Evolutionary conservation across 2,797 vertebrate species (phyloP), one percentile per base, ranked within the genome.

Genomic region (Eidolon dupreanum): DNA sequence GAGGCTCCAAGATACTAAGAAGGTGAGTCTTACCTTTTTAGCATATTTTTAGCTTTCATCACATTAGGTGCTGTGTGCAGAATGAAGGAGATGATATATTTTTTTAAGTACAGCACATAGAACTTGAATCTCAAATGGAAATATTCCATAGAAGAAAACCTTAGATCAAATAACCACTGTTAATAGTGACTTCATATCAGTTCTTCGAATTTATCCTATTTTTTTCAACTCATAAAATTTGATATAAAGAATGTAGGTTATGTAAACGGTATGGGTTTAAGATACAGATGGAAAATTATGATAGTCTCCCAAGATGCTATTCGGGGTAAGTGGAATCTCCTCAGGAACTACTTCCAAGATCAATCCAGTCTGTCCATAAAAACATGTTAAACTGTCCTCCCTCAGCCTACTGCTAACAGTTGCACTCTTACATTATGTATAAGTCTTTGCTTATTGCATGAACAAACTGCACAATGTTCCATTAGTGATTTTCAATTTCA

Each of bases 401-500:
- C 96, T 82, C 55, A 97, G 95, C 96, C 97, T 97, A 96, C 98
- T 98, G 98, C 98, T 98, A 97, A 97, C 98, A 98, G 97, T 97
- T 97, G 97, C 91, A 43, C 92, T 98, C 90, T 95, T 98, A 96
- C 98, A 98, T 99, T 98, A 99, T 98, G 98, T 96, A 99, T 98
- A 98, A 98, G 96, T 96, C 94, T 98, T 97, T 96, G 96, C 96
- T 98, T 97, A 97, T 98, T 98, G 95, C 95, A 95, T 97, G 96
- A 98, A 97, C 93, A 97, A 97, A 97, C 97, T 96, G 71, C 97
- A 92, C 88, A 95, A 95, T 95, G 96, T 96, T 98, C 98, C 98
- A 98, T 99, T 98, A 98, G 97, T 96, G 98, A 98, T 98, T 98
- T 99, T 98, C 98, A 98, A 98, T 98, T 98, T 97, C 98, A 97